A percentile compares a stretch with the other conserved stretches of the same genome.
phyloP scores from a whole-genome alignment of 2,113 vertebrate genomes.

The Marmota monax region DNA sequence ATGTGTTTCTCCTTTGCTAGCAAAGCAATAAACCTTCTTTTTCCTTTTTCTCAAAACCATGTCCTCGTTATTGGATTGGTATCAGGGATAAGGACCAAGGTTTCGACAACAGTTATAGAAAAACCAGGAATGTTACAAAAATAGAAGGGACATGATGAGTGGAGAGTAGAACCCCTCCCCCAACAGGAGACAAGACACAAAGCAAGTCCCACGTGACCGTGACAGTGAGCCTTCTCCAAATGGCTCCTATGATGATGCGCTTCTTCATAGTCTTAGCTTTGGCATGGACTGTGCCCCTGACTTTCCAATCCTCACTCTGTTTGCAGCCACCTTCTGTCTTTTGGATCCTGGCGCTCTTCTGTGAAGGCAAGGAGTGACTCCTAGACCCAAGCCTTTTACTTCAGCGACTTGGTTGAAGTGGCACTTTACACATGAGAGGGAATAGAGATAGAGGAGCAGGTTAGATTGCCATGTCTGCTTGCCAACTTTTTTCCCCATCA shows the following conservation, averaged over 20 bases:
- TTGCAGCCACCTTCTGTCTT: neutral
- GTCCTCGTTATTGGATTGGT: too few relatives aligned
- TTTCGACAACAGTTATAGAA: neutral
- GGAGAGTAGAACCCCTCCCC: neutral
- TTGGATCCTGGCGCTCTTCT: neutral
- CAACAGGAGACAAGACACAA: neutral
- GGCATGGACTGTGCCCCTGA: neutral
- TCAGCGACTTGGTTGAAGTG: neutral
- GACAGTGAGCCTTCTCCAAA: neutral
- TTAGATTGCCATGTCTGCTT: neutral
- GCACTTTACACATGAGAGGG: neutral
- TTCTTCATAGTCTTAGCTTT: neutral
- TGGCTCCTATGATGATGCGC: too few relatives aligned
- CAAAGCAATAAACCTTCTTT: too few relatives aligned
- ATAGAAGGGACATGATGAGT: neutral
- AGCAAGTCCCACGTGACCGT: neutral
- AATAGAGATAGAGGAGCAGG: neutral
- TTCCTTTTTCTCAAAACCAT: too few relatives aligned
- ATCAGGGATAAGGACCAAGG: too few relatives aligned
- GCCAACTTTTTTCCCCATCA: neutral
- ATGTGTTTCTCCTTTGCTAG: too few relatives aligned
- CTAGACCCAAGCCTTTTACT: neutral
- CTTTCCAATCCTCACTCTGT: neutral
- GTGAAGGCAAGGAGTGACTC: neutral
- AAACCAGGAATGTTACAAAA: neutral